phyloP scores from a whole-genome alignment of 1,140 invertebrate species.

The Drosophila simulans region DNA sequence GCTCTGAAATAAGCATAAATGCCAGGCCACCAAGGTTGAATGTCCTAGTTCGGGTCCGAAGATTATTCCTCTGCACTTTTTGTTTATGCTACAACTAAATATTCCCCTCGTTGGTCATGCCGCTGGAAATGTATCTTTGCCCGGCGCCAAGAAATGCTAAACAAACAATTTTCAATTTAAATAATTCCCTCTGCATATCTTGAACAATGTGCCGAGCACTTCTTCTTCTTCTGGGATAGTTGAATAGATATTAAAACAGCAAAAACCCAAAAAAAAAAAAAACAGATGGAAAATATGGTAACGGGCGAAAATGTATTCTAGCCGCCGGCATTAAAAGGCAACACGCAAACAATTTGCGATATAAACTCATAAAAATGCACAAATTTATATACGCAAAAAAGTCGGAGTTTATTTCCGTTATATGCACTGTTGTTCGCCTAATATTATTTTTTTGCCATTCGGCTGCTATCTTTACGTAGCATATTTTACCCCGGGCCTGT shows the following conservation, averaged over 20 bases:
- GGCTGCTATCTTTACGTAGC: conserved; percentile 40
- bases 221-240: conserved; percentile 34
- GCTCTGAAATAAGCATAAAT: conserved; percentile 38
- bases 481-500: conserved; percentile 39
- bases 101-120: conserved; percentile 29
- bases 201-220: conserved; percentile 24
- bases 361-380: conserved; percentile 67
- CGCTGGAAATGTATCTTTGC: conserved; percentile 51
- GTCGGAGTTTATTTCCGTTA: conserved; percentile 42
- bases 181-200: conserved; percentile 67
- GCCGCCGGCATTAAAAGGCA: conserved; percentile 64
- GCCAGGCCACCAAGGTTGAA: conserved; percentile 15
- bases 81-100: conserved; percentile 18
- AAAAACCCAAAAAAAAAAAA: conserved; percentile 3
- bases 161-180: conserved; percentile 78
- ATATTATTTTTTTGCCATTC: conserved; percentile 29
- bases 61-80: conserved; percentile 16
- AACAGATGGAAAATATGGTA: not conserved
- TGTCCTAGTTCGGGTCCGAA: conserved; percentile 13
- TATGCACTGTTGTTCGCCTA: conserved; percentile 22
- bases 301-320: conserved; percentile 50
- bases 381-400: conserved; percentile 40
- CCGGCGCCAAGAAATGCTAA: conserved; percentile 65
- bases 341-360: conserved; percentile 73
- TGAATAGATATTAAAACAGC: conserved; percentile 61